These are phyloP conservation scores for Haliclystus octoradiatus DNA, from an alignment of 30 jellyfish, hydroid and myxozoan species.

Conservation along the genomic window DNA sequence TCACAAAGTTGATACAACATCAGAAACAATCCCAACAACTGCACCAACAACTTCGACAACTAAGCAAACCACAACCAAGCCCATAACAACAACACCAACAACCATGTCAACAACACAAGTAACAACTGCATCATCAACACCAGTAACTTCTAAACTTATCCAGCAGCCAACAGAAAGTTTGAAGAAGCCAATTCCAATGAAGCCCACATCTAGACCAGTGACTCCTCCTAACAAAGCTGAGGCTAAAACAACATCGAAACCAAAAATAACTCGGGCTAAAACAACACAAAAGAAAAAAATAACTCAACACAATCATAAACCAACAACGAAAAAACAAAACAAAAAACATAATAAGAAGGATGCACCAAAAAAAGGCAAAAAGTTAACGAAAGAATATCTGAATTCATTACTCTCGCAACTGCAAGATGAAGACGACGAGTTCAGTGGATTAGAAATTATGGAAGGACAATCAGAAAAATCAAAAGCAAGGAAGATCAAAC, in stretches of 20 bases:
- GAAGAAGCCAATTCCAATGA: no score
- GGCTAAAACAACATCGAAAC: no score
- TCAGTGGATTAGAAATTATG: not conserved
- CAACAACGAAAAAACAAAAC: not conserved
- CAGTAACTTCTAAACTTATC: no score
- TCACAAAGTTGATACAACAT: not conserved
- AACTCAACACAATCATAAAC: not conserved
- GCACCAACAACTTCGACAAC: slow-evolving; percentile 8
- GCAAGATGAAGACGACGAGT: not conserved
- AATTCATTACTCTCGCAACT: not conserved
- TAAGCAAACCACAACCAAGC: slow-evolving; percentile 4
- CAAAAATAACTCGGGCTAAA: not conserved
- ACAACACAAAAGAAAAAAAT: not conserved
- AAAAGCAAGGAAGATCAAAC: not conserved
- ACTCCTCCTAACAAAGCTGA: no score
- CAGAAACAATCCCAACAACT: slow-evolving; percentile 22
- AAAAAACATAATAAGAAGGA: no score
- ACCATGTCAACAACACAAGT: slow-evolving; percentile 1
- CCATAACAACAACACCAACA: slow-evolving; percentile 2
- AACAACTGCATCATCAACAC: no score
- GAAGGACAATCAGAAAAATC: not conserved
- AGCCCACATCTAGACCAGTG: no score
- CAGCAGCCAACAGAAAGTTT: not conserved
- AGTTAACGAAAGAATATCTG: not conserved
- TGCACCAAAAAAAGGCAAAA: not conserved